A percentile compares a stretch with the other conserved stretches of the same genome.
These are phyloP conservation scores for Leptosomus discolor DNA, from an alignment of 2,113 vertebrate genomes.

Conservation along the genomic window DNA sequence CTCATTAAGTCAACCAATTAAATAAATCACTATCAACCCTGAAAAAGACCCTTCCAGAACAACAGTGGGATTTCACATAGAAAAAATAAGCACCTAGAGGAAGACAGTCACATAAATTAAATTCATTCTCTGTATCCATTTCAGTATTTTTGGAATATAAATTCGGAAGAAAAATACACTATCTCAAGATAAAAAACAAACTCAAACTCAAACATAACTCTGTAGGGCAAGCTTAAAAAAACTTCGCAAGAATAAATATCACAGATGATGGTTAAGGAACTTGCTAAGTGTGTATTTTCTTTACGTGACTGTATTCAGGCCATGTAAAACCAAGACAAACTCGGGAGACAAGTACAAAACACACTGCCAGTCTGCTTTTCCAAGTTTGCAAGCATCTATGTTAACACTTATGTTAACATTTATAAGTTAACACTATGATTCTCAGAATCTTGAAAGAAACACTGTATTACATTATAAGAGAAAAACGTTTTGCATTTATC, in stretches of 20 bases:
- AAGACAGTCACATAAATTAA: background rate
- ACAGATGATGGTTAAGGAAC: background rate
- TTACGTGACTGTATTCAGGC: background rate
- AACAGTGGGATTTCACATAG: background rate
- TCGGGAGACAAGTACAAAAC: background rate
- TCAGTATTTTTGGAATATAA: background rate
- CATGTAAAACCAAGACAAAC: background rate
- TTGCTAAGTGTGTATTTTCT: background rate
- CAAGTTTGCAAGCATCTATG: background rate
- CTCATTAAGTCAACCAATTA: background rate
- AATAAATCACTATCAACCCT: background rate
- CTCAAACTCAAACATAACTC: background rate
- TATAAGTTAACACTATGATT: background rate
- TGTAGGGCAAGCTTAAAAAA: background rate
- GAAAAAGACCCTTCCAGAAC: background rate
- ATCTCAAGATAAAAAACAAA: background rate
- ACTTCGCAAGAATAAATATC: background rate
- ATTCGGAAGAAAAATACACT: background rate
- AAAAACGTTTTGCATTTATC: slow-evolving; percentile 2
- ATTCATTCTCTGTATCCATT: background rate
- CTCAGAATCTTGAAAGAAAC: background rate
- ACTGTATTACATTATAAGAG: background rate
- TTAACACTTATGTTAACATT: background rate
- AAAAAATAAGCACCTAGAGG: background rate
- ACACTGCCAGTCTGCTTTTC: background rate